Conservation (phyloP, 2,113 vertebrate species). For the Chrysochloris asiatica region DNA sequence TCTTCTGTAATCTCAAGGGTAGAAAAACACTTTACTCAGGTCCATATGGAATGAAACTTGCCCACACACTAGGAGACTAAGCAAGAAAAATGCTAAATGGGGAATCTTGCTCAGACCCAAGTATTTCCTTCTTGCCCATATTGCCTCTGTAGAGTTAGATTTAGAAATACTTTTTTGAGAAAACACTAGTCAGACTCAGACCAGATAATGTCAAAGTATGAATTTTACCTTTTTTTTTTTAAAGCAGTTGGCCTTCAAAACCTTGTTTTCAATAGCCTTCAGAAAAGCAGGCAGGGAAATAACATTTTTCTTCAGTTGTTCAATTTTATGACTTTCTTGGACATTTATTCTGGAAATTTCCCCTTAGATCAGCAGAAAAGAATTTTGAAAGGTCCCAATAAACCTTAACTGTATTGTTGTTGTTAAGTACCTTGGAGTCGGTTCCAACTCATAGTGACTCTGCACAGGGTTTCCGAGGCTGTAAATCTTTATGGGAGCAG, state of each 20-base stretch:
- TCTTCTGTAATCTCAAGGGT: not conserved
- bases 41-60: too few species aligned
- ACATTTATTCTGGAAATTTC: slow-evolving; percentile 51
- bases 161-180: slow-evolving; percentile 22
- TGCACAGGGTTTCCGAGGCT: too few species aligned
- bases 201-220: not conserved
- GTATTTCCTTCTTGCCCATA: not conserved
- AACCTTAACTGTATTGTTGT: not conserved
- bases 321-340: slow-evolving; percentile 35
- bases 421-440: too few species aligned
- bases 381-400: not conserved
- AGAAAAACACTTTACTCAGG: not conserved
- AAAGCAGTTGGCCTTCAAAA: slow-evolving; percentile 10
- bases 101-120: not conserved
- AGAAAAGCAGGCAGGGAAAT: not conserved
- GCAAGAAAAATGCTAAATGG: not conserved
- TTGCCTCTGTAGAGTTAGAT: not conserved
- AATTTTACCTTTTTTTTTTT: not conserved
- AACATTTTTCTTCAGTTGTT: slow-evolving; percentile 7
- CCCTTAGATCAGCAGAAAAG: slow-evolving; percentile 19
- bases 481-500: too few species aligned
- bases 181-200: not conserved
- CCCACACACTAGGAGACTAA: not conserved
- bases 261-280: not conserved
- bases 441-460: too few species aligned